These are phyloP conservation scores for Rhagonycha lutea DNA, from an alignment of 2,888 invertebrate genomes.

Conservation along the genomic window DNA sequence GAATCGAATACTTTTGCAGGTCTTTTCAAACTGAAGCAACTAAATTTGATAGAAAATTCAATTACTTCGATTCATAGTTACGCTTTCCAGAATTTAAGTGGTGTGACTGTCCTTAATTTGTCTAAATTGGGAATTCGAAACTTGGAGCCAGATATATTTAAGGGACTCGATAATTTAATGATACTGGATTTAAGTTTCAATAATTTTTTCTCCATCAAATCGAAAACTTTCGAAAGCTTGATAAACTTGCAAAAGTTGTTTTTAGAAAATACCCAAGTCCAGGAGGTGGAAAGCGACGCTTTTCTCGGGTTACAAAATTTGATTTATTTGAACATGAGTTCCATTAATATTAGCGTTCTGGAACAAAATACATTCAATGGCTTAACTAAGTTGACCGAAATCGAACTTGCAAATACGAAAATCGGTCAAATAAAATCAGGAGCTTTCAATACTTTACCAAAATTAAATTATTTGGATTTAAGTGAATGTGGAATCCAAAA, in stretches of 20 bases:
- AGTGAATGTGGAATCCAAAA: neutral
- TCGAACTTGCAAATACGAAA: neutral
- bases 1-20: slow-evolving; percentile 3
- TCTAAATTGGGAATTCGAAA: neutral
- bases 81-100: slow-evolving; percentile 6
- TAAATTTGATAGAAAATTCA: slow-evolving; percentile 32
- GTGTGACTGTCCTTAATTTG: neutral
- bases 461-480: neutral
- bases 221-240: neutral
- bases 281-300: neutral
- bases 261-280: neutral
- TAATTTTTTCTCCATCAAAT: neutral
- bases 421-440: neutral
- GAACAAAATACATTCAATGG: slow-evolving; percentile 5
- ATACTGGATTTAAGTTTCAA: slow-evolving; percentile 2
- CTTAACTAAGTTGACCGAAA: neutral
- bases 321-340: neutral
- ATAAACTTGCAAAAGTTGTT: neutral
- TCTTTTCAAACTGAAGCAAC: slow-evolving; percentile 18
- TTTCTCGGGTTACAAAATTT: slow-evolving; percentile 3
- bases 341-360: neutral
- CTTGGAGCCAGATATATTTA: neutral
- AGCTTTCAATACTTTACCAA: slow-evolving; percentile 1
- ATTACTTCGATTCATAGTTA: neutral
- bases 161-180: neutral